Percentiles rank a stretch among this genome's conserved stretches.
These are phyloP conservation scores for Heliothis virescens DNA, from an alignment of 1,140 invertebrate genomes.

Conservation along the genomic window DNA sequence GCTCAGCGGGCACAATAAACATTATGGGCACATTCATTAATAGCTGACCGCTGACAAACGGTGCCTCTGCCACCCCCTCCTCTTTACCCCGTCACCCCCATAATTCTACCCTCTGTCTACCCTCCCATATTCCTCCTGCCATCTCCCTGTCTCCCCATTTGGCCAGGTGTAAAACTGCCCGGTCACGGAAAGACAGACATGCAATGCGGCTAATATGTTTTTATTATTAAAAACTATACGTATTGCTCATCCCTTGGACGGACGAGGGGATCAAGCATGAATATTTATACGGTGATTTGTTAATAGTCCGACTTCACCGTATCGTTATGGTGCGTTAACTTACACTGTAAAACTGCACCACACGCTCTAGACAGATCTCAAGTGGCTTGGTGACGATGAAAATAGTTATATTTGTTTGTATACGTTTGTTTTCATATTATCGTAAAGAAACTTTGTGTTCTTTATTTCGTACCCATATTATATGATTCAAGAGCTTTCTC, in stretches of 20 bases:
- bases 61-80: constrained; percentile 69
- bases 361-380: background rate
- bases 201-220: constrained; percentile 85
- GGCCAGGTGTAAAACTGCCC: constrained; percentile 84
- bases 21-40: constrained; percentile 83
- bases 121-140: constrained; percentile 55
- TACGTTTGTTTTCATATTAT: background rate
- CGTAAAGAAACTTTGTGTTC: background rate
- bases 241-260: constrained; percentile 73
- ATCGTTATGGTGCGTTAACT: background rate
- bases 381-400: background rate
- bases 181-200: constrained; percentile 84
- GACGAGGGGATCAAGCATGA: constrained; percentile 73
- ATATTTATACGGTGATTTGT: constrained; percentile 83
- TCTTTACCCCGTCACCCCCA: constrained; percentile 73
- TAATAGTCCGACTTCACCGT: constrained; percentile 61
- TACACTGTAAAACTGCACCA: background rate
- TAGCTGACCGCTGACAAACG: constrained; percentile 82
- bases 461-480: background rate
- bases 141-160: constrained; percentile 67
- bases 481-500: constrained; percentile 67
- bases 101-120: constrained; percentile 65
- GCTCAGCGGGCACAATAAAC: constrained; percentile 81
- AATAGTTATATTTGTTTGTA: too few relatives aligned
- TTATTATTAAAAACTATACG: constrained; percentile 81